Evolutionary conservation across 2,797 vertebrate species (phyloP).

Genomic region (Hoplostethus atlanticus): DNA sequence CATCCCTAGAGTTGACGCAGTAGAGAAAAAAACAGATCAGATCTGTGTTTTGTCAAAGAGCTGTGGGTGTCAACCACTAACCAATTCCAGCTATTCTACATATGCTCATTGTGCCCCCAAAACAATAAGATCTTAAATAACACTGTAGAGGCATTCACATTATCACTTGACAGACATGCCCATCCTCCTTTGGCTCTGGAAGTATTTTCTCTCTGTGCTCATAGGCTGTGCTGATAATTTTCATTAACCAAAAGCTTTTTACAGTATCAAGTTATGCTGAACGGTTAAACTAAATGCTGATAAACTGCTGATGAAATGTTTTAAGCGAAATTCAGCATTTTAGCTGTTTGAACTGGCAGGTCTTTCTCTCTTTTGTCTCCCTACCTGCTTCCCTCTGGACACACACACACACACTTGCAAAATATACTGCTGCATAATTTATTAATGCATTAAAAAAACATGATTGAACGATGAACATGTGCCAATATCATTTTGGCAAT

Average conservation of each 20-base stretch:
- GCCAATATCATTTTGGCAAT: background rate
- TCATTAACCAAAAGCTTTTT: too few species aligned
- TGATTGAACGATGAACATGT: background rate
- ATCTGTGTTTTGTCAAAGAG: background rate
- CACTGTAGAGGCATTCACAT: conserved; percentile 31
- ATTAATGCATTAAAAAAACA: background rate
- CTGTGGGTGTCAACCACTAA: conserved; percentile 31
- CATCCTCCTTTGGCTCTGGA: conserved; percentile 3
- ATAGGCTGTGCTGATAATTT: too few species aligned
- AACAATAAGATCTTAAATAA: background rate
- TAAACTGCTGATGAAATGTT: too few species aligned
- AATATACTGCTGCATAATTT: background rate
- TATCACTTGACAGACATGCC: conserved; percentile 9
- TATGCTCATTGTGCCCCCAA: conserved; percentile 37
- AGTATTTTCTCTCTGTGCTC: background rate
- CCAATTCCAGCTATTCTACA: conserved; percentile 30
- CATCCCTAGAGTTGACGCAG: background rate
- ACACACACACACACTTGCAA: background rate
- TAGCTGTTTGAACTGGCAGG: too few species aligned
- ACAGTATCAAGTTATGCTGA: too few species aligned
- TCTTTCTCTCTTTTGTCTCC: too few species aligned
- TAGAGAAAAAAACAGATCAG: conserved; percentile 1
- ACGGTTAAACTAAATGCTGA: too few species aligned
- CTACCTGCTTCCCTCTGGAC: too few species aligned
- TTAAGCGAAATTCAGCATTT: too few species aligned